Percentiles rank a stretch among this genome's conserved stretches.
phyloP scores from a whole-genome alignment of 2,888 invertebrate species.

The Hemaris fuciformis region DNA sequence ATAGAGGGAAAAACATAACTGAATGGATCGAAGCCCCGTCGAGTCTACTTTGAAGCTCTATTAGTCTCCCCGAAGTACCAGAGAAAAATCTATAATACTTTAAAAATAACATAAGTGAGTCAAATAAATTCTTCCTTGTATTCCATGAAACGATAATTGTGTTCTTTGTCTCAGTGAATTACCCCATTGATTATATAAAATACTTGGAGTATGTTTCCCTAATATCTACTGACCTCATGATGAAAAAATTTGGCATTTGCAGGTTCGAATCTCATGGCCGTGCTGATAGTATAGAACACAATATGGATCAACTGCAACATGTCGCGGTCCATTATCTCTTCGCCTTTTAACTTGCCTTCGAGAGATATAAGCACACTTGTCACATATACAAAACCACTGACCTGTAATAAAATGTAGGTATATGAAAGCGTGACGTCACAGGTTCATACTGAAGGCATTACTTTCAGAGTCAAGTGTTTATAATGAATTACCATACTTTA shows the following conservation, averaged over 20 bases:
- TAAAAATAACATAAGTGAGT: too few relatives aligned
- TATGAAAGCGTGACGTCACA: too few relatives aligned
- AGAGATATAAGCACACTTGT: conserved; percentile 96
- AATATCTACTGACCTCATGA: conserved; percentile 85
- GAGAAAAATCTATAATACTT: too few relatives aligned
- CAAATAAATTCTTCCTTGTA: too few relatives aligned
- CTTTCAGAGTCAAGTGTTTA: too few relatives aligned
- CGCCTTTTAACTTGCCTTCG: conserved; percentile 87
- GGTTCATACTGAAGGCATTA: too few relatives aligned
- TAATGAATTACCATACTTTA: too few relatives aligned
- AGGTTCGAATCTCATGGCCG: conserved; percentile 99
- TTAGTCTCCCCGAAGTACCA: too few relatives aligned
- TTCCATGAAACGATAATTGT: too few relatives aligned
- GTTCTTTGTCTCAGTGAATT: not conserved
- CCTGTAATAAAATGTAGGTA: conserved; percentile 66
- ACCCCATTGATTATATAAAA: not conserved
- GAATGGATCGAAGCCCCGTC: too few relatives aligned
- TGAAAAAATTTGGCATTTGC: conserved; percentile 99
- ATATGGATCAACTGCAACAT: conserved; percentile 90
- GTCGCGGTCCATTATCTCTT: conserved; percentile 77
- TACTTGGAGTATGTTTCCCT: not conserved
- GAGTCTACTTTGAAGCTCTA: too few relatives aligned
- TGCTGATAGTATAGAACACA: conserved; percentile 96
- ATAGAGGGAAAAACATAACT: too few relatives aligned
- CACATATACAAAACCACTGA: conserved; percentile 98